A percentile compares a stretch with the other conserved stretches of the same genome.
These are phyloP conservation scores for Mythimna loreyi DNA, from an alignment of 2,888 invertebrate species.

Conservation along the genomic window DNA sequence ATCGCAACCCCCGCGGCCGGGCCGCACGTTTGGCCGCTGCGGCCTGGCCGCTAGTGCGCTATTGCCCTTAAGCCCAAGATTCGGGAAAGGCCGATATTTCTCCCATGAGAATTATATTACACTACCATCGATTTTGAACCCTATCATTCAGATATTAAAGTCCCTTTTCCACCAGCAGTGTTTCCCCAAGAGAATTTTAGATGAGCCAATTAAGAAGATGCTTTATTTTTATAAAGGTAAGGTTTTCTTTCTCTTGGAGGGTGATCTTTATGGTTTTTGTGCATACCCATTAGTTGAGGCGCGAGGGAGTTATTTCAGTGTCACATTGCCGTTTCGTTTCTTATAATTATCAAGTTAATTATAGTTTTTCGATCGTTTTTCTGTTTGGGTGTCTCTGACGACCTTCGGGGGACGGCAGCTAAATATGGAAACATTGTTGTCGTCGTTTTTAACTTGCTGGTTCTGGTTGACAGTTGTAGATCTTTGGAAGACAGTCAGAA, in stretches of 20 bases:
- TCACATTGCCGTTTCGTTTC: slow-evolving; percentile 70
- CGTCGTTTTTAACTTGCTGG: background rate
- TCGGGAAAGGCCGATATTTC: slow-evolving; percentile 60
- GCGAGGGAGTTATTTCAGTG: slow-evolving; percentile 73
- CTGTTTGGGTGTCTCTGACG: slow-evolving; percentile 27
- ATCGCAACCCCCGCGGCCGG: no score
- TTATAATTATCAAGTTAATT: slow-evolving; percentile 67
- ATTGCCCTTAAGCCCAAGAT: slow-evolving; percentile 59
- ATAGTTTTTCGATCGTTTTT: slow-evolving; percentile 56
- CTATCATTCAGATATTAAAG: fast-evolving
- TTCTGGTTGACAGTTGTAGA: no score
- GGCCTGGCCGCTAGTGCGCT: no score
- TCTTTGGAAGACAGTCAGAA: no score
- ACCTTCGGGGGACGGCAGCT: slow-evolving; percentile 44
- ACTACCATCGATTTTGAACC: slow-evolving; percentile 12
- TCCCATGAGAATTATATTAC: slow-evolving; percentile 39
- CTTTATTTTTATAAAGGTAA: background rate
- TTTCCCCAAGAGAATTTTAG: background rate
- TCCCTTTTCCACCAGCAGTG: slow-evolving; percentile 3
- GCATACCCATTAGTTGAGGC: slow-evolving; percentile 68
- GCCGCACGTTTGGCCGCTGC: no score
- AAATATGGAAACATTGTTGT: slow-evolving; percentile 20
- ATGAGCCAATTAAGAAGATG: slow-evolving; percentile 5
- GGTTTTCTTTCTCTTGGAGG: slow-evolving; percentile 21
- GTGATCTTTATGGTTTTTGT: slow-evolving; percentile 64